phyloP scores from a whole-genome alignment of 2,113 vertebrate species.

The Gambusia affinis region DNA sequence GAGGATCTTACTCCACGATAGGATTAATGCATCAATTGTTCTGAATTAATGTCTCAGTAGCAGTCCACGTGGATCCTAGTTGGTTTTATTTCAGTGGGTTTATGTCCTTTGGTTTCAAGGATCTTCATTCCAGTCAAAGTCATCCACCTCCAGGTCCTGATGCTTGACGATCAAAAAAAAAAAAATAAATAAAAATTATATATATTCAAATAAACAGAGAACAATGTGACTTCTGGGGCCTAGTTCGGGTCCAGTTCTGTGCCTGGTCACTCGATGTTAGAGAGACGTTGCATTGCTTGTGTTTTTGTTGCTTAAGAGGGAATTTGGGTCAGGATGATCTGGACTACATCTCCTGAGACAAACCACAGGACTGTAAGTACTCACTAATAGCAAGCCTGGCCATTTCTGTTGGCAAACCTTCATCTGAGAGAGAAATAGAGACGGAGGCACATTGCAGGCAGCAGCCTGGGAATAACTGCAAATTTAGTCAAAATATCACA shows the following conservation, averaged over 20 bases:
- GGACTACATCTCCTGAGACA: not conserved
- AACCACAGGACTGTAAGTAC: not conserved
- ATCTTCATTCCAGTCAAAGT: not conserved
- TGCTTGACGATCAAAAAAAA: too few relatives aligned
- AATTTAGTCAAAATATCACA: too few relatives aligned
- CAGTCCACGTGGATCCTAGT: not conserved
- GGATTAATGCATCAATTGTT: not conserved
- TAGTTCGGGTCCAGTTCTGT: not conserved
- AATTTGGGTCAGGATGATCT: not conserved
- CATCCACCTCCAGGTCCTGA: not conserved
- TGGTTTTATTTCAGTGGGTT: not conserved
- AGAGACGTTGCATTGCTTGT: not conserved
- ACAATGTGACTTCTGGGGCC: not conserved
- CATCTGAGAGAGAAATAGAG: not conserved
- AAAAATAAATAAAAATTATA: too few relatives aligned
- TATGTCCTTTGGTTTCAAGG: not conserved
- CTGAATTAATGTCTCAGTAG: not conserved
- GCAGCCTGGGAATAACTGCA: not conserved
- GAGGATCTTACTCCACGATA: not conserved
- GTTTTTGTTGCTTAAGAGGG: not conserved
- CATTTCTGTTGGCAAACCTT: not conserved
- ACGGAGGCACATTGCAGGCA: not conserved
- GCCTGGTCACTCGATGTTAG: too few relatives aligned
- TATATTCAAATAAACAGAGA: not conserved
- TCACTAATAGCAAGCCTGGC: not conserved